Evolutionary conservation across 2,113 vertebrate species (phyloP).

Genomic region (Prinia subflava): DNA sequence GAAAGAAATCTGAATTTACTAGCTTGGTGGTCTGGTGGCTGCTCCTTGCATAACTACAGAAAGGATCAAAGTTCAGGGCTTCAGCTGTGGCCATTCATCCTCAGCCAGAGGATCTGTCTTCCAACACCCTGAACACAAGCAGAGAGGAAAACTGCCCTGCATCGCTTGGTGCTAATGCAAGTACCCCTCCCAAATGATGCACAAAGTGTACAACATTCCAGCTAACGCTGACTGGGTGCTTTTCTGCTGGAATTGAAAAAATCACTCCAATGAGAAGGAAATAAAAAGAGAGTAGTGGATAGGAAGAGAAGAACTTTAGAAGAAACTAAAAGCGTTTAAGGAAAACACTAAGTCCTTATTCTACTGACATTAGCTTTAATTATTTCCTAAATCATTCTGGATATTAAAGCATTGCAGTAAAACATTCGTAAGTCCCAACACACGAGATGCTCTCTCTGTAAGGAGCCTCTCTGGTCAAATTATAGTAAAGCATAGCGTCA

Average conservation of each 20-base stretch:
- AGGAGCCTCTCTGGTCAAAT: not conserved
- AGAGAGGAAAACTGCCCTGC: not conserved
- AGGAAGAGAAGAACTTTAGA: not conserved
- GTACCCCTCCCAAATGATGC: not conserved
- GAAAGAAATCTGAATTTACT: not conserved
- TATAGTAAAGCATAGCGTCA: not conserved
- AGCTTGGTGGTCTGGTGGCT: not conserved
- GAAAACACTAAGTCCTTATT: not conserved
- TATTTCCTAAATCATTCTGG: not conserved
- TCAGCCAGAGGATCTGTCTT: not conserved
- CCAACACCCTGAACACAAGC: not conserved
- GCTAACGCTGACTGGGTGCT: not conserved
- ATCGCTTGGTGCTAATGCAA: not conserved
- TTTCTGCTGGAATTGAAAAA: not conserved
- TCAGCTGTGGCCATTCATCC: not conserved
- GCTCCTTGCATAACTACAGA: not conserved
- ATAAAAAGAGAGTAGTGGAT: not conserved
- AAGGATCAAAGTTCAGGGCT: not conserved
- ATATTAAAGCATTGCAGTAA: not conserved
- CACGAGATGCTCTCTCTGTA: not conserved
- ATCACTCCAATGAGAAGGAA: not conserved
- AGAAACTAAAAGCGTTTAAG: not conserved
- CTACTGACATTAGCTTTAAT: not conserved
- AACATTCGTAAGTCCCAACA: not conserved
- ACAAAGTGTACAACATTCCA: not conserved